These are phyloP conservation scores for Amblyopsis rosae DNA, from an alignment of 2,113 vertebrate species.

Conservation along the genomic window DNA sequence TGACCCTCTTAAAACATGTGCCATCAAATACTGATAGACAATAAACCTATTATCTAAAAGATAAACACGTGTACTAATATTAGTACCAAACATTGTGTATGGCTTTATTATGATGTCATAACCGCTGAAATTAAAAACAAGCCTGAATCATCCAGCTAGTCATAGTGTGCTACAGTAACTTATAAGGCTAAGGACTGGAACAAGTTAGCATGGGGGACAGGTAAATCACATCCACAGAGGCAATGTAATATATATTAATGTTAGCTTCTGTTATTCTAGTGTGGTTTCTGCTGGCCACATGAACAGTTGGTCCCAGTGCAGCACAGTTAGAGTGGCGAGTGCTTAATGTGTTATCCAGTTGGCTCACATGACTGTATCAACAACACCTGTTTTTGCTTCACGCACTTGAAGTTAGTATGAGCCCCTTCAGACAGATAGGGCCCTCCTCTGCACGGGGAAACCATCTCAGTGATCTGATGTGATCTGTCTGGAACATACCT, in stretches of 20 bases:
- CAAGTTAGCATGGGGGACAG: slow-evolving; percentile 19
- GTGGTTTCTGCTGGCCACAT: slow-evolving; percentile 46
- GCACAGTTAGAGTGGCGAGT: slow-evolving; percentile 9
- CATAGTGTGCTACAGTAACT: slow-evolving; percentile 2
- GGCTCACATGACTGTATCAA: slow-evolving; percentile 68
- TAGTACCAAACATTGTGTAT: slow-evolving; percentile 20
- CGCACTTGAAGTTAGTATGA: slow-evolving; percentile 33
- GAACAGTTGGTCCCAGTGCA: slow-evolving; percentile 49
- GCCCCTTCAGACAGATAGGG: slow-evolving; percentile 16
- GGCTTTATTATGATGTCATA: slow-evolving; percentile 29
- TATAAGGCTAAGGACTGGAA: slow-evolving; percentile 36
- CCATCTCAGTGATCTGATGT: slow-evolving; percentile 13
- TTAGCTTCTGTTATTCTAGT: slow-evolving; percentile 49
- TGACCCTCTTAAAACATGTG: slow-evolving; percentile 26
- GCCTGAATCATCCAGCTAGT: slow-evolving; percentile 25
- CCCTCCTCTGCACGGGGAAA: slow-evolving; percentile 37
- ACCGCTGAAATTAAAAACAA: slow-evolving; percentile 36
- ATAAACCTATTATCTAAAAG: slow-evolving; percentile 47
- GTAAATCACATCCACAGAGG: slow-evolving; percentile 51
- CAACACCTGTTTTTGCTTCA: slow-evolving; percentile 56
- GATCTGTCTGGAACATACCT: slow-evolving; percentile 5
- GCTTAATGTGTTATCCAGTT: slow-evolving; percentile 70
- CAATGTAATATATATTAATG: slow-evolving; percentile 54
- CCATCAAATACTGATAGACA: slow-evolving; percentile 31
- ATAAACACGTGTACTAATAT: slow-evolving; percentile 58